Conservation (phyloP, 1,140 invertebrate species). For the Leptopilina boulardi region DNA sequence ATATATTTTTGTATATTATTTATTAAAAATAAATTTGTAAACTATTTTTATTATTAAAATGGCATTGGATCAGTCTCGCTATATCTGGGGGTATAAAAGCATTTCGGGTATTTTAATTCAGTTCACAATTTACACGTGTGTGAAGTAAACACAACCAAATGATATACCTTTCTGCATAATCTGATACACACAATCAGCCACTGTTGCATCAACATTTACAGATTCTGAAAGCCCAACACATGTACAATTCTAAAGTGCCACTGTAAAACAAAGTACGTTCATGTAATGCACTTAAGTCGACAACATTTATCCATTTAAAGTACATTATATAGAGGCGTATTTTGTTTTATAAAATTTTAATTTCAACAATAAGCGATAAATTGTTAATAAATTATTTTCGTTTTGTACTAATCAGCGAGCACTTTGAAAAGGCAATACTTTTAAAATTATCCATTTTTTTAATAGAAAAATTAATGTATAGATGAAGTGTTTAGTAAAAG, state of each 20-base stretch:
- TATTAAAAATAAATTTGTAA: no score
- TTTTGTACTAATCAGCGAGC: background rate
- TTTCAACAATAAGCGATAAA: background rate
- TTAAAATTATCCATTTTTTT: no score
- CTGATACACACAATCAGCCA: slow-evolving; percentile 11
- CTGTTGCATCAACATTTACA: slow-evolving; percentile 5
- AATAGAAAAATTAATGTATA: no score
- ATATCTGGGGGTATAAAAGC: no score
- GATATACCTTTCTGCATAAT: slow-evolving; percentile 19
- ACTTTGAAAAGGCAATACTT: no score
- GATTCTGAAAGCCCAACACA: background rate
- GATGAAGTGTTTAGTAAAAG: no score
- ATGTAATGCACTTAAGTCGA: background rate
- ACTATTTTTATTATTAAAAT: no score
- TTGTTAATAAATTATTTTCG: background rate
- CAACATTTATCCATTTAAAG: background rate
- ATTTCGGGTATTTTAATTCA: slow-evolving; percentile 15
- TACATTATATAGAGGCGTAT: background rate
- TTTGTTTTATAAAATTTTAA: background rate
- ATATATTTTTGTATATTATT: no score
- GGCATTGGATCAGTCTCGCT: no score
- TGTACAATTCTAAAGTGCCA: slow-evolving; percentile 4
- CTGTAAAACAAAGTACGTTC: background rate
- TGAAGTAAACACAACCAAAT: background rate
- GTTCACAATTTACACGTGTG: background rate